Evolutionary conservation across 2,113 vertebrate genomes (phyloP).

Genomic region (Ictalurus punctatus): DNA sequence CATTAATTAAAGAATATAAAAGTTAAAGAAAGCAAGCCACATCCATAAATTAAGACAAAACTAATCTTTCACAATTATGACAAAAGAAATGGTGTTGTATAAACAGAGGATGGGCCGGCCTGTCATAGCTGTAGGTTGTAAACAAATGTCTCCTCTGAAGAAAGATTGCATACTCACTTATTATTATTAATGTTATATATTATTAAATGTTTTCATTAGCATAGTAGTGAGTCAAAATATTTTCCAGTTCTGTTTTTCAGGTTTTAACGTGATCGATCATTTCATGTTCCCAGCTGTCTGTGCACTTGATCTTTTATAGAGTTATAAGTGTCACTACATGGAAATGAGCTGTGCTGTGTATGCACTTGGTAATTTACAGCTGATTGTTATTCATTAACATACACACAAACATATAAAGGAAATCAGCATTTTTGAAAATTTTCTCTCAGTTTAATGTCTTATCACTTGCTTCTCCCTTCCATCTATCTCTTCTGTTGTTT

Average conservation of each 20-base stretch:
- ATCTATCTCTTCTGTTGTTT: not conserved
- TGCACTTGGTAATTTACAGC: too few species aligned
- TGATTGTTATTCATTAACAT: not conserved
- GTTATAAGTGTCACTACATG: not conserved
- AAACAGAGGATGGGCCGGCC: not conserved
- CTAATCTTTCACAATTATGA: not conserved
- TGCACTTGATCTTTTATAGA: not conserved
- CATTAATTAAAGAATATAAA: not conserved
- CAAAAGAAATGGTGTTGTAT: not conserved
- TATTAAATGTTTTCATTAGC: not conserved
- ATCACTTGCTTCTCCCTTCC: conserved; percentile 2
- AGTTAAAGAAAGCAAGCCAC: not conserved
- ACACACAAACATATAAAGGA: not conserved
- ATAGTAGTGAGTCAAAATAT: not conserved
- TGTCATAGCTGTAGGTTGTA: not conserved
- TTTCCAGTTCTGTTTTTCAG: not conserved
- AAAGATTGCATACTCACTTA: not conserved
- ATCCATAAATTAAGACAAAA: not conserved
- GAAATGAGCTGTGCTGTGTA: not conserved
- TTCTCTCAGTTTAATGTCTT: conserved; percentile 14
- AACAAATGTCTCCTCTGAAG: not conserved
- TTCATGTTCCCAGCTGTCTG: not conserved
- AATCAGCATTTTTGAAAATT: not conserved
- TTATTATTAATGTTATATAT: not conserved
- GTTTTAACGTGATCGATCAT: not conserved